These are phyloP conservation scores for Blastobasis lacticolella DNA, from an alignment of 2,888 invertebrate species.

Conservation along the genomic window DNA sequence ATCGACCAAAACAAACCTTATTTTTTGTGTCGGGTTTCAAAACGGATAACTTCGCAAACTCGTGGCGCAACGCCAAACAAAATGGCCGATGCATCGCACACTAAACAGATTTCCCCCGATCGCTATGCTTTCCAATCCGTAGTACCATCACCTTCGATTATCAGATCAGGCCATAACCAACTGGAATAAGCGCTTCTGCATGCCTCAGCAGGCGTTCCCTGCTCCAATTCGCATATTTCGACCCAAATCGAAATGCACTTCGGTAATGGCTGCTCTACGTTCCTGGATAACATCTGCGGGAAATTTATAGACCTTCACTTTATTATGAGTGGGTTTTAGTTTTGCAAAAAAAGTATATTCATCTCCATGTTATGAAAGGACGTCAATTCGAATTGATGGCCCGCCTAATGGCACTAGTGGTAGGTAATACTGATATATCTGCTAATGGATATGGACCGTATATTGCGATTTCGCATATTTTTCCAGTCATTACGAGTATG, in stretches of 20 bases:
- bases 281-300: conserved; percentile 16
- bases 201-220: conserved; percentile 1
- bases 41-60: too few relatives aligned
- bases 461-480: not conserved
- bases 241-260: conserved; percentile 11
- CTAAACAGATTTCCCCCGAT: too few relatives aligned
- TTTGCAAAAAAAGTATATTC: not conserved
- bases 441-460: conserved; percentile 1
- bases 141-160: not conserved
- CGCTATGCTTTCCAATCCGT: too few relatives aligned
- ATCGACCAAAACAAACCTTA: too few relatives aligned
- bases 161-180: not conserved
- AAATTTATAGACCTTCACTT: conserved; percentile 16
- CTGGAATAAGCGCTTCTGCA: not conserved
- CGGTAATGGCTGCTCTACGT: conserved; percentile 13
- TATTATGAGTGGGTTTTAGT: conserved; percentile 3
- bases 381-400: conserved; percentile 1
- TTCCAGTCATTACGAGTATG: not conserved
- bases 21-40: too few relatives aligned
- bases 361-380: not conserved
- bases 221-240: conserved; percentile 3
- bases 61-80: too few relatives aligned
- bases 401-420: not conserved
- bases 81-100: too few relatives aligned
- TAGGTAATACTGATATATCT: not conserved